Evolutionary conservation across 2,797 vertebrate genomes (phyloP).

Genomic region (Mastacembelus armatus): DNA sequence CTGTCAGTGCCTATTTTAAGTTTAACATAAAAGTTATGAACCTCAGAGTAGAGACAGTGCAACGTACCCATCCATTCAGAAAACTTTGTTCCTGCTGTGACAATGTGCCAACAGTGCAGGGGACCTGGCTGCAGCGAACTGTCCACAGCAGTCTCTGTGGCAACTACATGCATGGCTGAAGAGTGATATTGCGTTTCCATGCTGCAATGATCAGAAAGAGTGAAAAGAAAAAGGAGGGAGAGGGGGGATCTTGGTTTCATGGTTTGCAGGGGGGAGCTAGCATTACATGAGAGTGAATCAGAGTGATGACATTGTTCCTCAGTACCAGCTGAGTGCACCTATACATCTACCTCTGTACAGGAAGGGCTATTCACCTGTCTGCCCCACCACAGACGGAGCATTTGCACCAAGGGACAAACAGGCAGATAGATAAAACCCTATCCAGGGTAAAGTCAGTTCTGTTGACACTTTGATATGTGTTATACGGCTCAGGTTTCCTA

Average conservation of each 20-base stretch:
- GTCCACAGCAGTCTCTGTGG: conserved; percentile 63
- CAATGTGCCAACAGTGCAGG: conserved; percentile 50
- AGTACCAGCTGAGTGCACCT: conserved; percentile 71
- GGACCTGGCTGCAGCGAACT: conserved; percentile 43
- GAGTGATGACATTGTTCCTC: conserved; percentile 81
- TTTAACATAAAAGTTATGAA: background rate
- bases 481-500: conserved; percentile 52
- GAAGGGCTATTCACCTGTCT: conserved; percentile 62
- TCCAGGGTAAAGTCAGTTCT: conserved; percentile 14
- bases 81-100: conserved; percentile 22
- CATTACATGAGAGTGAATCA: conserved; percentile 78
- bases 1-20: background rate
- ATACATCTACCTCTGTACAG: conserved; percentile 50
- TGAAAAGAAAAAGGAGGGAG: conserved; percentile 65
- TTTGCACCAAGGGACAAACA: conserved; percentile 40
- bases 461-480: conserved; percentile 46
- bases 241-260: conserved; percentile 75
- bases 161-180: conserved; percentile 74
- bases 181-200: conserved; percentile 70
- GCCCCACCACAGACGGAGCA: conserved; percentile 33
- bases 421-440: conserved; percentile 38
- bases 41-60: background rate
- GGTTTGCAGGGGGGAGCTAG: conserved; percentile 69
- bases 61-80: conserved; percentile 6
- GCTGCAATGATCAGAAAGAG: conserved; percentile 71